These are phyloP conservation scores for Dicrurus megarhynchus DNA, from an alignment of 2,113 vertebrate genomes.

Conservation along the genomic window DNA sequence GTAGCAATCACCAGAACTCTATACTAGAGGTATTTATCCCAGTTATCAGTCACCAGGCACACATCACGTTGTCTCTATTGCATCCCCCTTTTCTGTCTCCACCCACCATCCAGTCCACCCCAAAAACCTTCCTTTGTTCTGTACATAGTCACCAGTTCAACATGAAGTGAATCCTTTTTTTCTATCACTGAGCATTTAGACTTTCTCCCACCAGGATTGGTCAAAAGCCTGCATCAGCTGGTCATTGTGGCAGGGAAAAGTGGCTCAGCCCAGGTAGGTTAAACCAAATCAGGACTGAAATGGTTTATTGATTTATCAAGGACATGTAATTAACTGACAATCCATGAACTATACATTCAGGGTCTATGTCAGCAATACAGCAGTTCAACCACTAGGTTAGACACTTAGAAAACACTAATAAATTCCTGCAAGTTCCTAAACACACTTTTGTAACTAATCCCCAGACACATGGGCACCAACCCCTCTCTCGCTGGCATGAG, in stretches of 20 bases:
- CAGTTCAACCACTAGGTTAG: background rate
- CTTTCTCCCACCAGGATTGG: background rate
- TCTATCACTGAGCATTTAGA: background rate
- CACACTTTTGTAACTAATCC: background rate
- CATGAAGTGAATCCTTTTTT: background rate
- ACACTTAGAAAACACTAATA: background rate
- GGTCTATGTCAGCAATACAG: background rate
- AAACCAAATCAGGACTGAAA: background rate
- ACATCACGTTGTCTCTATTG: accelerated
- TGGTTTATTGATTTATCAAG: background rate
- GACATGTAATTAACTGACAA: background rate
- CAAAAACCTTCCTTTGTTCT: background rate
- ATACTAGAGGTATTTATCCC: background rate
- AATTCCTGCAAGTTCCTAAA: background rate
- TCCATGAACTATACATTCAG: background rate
- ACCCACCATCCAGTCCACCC: background rate
- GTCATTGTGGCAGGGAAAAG: background rate
- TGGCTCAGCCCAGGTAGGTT: background rate
- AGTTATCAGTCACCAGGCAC: background rate
- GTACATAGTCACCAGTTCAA: background rate
- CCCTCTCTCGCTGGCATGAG: background rate
- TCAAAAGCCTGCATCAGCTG: background rate
- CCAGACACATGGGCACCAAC: accelerated
- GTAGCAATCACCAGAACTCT: background rate
- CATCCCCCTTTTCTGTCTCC: background rate